Evolutionary conservation across 2,113 vertebrate genomes (phyloP), one percentile per base, ranked within the genome.

Genomic region (Saimiri boliviensis): DNA sequence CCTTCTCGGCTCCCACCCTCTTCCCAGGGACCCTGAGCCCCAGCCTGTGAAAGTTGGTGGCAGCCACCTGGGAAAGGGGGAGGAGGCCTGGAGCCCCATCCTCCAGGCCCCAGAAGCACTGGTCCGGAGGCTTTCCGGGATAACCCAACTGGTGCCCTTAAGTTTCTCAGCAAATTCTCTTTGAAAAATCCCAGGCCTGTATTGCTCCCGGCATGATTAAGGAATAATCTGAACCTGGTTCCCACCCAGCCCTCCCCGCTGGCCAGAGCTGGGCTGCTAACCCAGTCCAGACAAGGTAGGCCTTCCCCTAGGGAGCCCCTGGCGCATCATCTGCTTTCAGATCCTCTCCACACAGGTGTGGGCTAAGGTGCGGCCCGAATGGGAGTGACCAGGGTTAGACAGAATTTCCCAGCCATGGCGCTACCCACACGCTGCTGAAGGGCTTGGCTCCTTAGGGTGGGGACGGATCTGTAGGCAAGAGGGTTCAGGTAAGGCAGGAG

Each of bases 141-240:
- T 80, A 90, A 80, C 94, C 27, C 74, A 86, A 79, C 40, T 60
- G n/a, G 54, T 76, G 73, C 58, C 0, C 0, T 85, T 81, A 68
- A 58, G 86, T 94, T 83, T 89, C 86, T 94, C 71, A 58, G 96
- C 68, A 66, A 47, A 91, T 79, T 79, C 47, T 40, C 47, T 93
- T 27, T 8, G 45, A 32, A 77, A 49, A 89, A 63, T 96, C 70
- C 73, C 91, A 94, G 80, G 21, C 37, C 70, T 60, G 74, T 35
- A 17, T 35, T 27, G 76, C 60, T 97, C 88, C 68, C 87, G 70
- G 89, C 74, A 20, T 20, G 89, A 96, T 82, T 95, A 91, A 94
- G 56, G 63, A 86, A 90, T 70, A 94, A 93, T 83, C 60, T 82
- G 77, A 79, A 66, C 6, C 0, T 63, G 84, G 63, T 85, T 94